Evolutionary conservation across 2,888 invertebrate genomes (phyloP), one percentile per base, ranked within the genome.

Genomic region (Amorpha juglandis): DNA sequence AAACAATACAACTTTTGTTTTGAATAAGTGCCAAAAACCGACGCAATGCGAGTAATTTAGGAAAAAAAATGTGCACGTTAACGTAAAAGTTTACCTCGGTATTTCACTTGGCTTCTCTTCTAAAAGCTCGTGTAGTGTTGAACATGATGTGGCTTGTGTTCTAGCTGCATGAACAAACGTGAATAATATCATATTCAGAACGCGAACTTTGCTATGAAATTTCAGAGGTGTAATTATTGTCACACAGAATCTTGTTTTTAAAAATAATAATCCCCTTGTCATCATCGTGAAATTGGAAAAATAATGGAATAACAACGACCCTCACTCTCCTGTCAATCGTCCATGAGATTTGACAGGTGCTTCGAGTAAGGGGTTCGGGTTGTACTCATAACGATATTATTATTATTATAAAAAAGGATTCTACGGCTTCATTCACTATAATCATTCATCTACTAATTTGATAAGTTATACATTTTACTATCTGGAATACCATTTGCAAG

Each of bases 61-160:
- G 67, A 68, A 71, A 67, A 62, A 70, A 74, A 74, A 75, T 70
- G 75, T 7, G 50, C 51, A 52, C 19, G 27, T 16, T 53, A 62
- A 45, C 11, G 8, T 9, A 42, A 62, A 66, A 71, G 69, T 67
- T 79, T 88, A 93, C 94, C 94, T 91, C 69, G 94, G 93, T 81
- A 94, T 92, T 81, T 93, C 92, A 77, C 79, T 87, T n/a, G 90
- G 87, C 70, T 93, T 91, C 76, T 93, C 92, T 78, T 92, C 92
- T 69, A 91, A 82, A 69, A 94, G 84, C 80, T 94, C 92, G 77
- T 94, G 93, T 50, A 94, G 89, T 51, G 94, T 93, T 48, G 94
- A 93, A 82, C 94, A 94, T 65, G 94, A 94, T 11, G 94, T 94
- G 62, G 93, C 94, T 78, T 94, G 94, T 53, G 93, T 92, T 82